Base-by-base conservation (phyloP, 2,797 vertebrate genomes). In the Poecilia picta region DNA sequence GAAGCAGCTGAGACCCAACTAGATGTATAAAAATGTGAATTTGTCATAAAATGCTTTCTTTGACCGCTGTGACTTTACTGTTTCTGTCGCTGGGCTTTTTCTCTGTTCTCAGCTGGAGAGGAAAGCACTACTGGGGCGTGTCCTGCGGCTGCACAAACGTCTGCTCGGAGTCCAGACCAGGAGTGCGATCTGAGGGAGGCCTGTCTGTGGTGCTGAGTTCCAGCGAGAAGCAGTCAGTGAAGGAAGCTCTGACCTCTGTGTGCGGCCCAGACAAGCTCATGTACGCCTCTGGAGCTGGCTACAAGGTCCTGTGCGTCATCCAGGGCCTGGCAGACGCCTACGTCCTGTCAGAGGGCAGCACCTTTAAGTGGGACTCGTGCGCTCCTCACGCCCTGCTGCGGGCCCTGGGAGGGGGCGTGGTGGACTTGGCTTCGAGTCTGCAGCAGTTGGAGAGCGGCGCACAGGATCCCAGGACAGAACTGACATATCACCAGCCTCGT, bases 291-390 rank as follows among this genome's bases (percentile, higher is more conserved):
- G 97, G 97, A 28, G 97, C 97, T 0, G 97, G 97, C 12, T 97
- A 96, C 91, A 97, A 98, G 92, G 94, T 96, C 89, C 94, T 98
- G 45, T 98, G 97, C 45, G 97, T 97, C 25, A 95, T 97, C n/a
- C 96, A 94, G 85, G 97, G 96, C 79, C 93, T 97, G 23, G 96
- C 93, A 4, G 97, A 97, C 25, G 83, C 94, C 72, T 98, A 97
- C 46, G 89, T 98, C 70, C 96, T 97, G 76, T 98, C 97, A 0
- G 96, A 97, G 83, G 96, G 97, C 8, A 97, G 96, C 92, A 98
- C 97, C 4, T 98, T 96, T 72, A 98, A 97, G 83, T 98, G 97
- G 97, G 97, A 98, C 93, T 96, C 96, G 0, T 98, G 97, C 5
- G 97, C 96, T 5, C 95, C 96, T 5, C 97, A 98, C 2, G 97